Evolutionary conservation across 2,797 vertebrate species (phyloP).

Genomic region (Phrynocephalus forsythii): DNA sequence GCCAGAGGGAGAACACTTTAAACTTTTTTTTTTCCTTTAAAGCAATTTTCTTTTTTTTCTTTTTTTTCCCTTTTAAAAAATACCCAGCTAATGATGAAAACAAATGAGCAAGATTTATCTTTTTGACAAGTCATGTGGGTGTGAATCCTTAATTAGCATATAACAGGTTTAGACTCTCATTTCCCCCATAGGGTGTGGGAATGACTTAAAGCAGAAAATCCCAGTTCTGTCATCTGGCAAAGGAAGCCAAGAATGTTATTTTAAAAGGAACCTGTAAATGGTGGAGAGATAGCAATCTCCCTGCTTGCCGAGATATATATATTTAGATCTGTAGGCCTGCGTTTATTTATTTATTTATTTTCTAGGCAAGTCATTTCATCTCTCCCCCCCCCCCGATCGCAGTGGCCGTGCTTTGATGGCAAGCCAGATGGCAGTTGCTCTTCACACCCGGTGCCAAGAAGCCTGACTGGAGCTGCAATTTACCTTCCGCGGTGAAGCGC

Average conservation of each 20-base stretch:
- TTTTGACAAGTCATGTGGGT: slow-evolving; percentile 77
- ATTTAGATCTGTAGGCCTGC: not conserved
- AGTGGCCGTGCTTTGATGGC: slow-evolving; percentile 79
- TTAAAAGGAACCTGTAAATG: slow-evolving; percentile 74
- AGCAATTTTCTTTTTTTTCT: too few species aligned
- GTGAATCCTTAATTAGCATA: slow-evolving; percentile 81
- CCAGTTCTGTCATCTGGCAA: slow-evolving; percentile 68
- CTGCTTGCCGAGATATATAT: slow-evolving; percentile 57
- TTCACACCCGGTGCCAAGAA: slow-evolving; percentile 75
- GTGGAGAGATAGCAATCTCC: slow-evolving; percentile 76
- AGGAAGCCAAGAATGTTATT: slow-evolving; percentile 71
- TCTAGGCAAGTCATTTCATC: slow-evolving; percentile 76
- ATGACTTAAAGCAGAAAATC: slow-evolving; percentile 72
- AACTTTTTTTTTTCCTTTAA: not conserved
- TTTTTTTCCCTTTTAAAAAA: not conserved
- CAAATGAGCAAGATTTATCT: slow-evolving; percentile 75
- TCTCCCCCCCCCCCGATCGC: slow-evolving; percentile 74
- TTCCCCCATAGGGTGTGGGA: slow-evolving; percentile 77
- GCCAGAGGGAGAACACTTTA: slow-evolving; percentile 54
- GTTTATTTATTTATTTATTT: not conserved
- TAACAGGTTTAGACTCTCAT: slow-evolving; percentile 79
- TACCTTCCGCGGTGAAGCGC: slow-evolving; percentile 83
- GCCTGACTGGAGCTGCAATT: slow-evolving; percentile 82
- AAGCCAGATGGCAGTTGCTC: slow-evolving; percentile 84
- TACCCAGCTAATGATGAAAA: slow-evolving; percentile 68